Evolutionary conservation across 2,113 vertebrate genomes (phyloP).

Genomic region (Engystomops pustulosus): DNA sequence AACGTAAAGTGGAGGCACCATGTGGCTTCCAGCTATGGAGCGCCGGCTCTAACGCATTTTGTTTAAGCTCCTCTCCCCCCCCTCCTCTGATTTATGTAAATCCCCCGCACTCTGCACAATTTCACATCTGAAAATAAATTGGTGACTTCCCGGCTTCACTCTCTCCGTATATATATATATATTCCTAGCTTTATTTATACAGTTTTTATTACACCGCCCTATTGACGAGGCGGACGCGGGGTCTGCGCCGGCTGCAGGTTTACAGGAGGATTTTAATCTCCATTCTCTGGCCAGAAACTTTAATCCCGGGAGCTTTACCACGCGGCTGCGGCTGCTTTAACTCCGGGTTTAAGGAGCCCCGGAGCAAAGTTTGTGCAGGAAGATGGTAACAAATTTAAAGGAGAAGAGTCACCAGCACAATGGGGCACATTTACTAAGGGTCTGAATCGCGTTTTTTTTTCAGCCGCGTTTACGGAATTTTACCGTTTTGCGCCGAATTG

Average conservation of each 20-base stretch:
- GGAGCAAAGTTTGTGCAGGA: background rate
- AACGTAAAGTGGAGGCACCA: conserved; percentile 7
- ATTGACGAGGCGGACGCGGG: background rate
- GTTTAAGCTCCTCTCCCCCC: conserved; percentile 66
- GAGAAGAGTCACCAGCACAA: background rate
- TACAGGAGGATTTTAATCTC: conserved; percentile 38
- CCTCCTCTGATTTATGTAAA: conserved; percentile 73
- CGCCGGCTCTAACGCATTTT: conserved; percentile 65
- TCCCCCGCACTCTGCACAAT: conserved; percentile 67
- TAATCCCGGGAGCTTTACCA: conserved; percentile 43
- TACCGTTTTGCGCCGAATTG: too few species aligned
- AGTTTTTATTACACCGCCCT: background rate
- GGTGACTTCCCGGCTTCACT: conserved; percentile 26
- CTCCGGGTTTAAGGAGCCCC: background rate
- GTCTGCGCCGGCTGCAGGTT: background rate
- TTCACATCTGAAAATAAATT: conserved; percentile 76
- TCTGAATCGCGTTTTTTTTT: too few species aligned
- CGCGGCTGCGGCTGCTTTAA: conserved; percentile 1
- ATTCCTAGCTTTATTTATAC: background rate
- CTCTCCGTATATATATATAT: background rate
- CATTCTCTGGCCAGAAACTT: background rate
- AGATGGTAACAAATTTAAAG: background rate
- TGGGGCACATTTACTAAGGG: too few species aligned
- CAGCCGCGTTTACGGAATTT: too few species aligned
- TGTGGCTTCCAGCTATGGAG: background rate